Conservation (phyloP, 2,888 invertebrate species). For the Drosophila niveifrons region DNA sequence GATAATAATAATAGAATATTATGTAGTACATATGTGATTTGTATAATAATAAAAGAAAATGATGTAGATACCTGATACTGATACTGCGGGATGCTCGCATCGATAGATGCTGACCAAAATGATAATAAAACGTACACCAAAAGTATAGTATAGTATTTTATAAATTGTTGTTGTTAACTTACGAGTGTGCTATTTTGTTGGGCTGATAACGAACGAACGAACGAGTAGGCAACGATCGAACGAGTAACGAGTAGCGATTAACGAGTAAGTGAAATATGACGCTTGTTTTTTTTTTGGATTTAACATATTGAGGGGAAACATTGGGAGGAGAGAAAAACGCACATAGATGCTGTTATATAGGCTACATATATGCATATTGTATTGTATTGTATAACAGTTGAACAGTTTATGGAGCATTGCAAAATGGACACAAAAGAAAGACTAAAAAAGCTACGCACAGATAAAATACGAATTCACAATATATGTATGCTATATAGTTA, state of each 20-base stretch:
- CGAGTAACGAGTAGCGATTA: constrained; percentile 33
- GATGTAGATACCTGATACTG: constrained; percentile 65
- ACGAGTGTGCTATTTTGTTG: constrained; percentile 43
- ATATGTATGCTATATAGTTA: constrained; percentile 27
- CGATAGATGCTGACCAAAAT: constrained; percentile 37
- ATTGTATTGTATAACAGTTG: constrained; percentile 59
- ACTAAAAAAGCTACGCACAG: constrained; percentile 72
- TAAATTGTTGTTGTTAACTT: constrained; percentile 41
- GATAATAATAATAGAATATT: constrained; percentile 19
- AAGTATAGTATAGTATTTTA: constrained; percentile 23
- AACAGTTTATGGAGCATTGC: constrained; percentile 58
- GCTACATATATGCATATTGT: constrained; percentile 49
- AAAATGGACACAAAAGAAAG: constrained; percentile 56
- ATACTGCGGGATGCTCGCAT: constrained; percentile 37
- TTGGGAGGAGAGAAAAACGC: constrained; percentile 2
- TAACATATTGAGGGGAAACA: background rate
- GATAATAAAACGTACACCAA: constrained; percentile 15
- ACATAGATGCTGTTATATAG: constrained; percentile 55
- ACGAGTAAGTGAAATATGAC: constrained; percentile 38
- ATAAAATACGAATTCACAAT: constrained; percentile 53
- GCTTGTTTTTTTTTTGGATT: constrained; percentile 5
- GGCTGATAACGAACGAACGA: constrained; percentile 42
- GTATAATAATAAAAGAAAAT: constrained; percentile 48
- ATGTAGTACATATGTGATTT: constrained; percentile 43
- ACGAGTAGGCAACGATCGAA: constrained; percentile 3